Evolutionary conservation across 2,113 vertebrate species (phyloP).

Genomic region (Podarcis muralis): DNA sequence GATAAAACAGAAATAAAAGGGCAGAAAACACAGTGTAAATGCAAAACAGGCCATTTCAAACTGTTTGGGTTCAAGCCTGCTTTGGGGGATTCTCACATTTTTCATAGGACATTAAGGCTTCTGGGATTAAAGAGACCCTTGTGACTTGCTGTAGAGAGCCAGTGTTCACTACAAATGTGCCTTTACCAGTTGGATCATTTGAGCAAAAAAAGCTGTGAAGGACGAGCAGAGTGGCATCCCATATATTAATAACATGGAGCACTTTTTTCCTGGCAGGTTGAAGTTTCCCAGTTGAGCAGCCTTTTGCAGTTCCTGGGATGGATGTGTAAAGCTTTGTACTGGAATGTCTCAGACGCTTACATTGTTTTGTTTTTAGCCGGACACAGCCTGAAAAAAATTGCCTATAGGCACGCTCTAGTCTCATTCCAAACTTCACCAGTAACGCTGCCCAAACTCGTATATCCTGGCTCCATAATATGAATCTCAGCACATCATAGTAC

Average conservation of each 20-base stretch:
- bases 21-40: constrained; percentile 46
- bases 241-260: not conserved
- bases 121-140: constrained; percentile 18
- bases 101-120: constrained; percentile 6
- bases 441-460: not conserved
- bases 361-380: not conserved
- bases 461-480: not conserved
- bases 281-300: not conserved
- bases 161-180: not conserved
- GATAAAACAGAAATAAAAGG: constrained; percentile 48
- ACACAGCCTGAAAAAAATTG: not conserved
- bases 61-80: not conserved
- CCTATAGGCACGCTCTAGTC: too few relatives aligned
- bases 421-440: not conserved
- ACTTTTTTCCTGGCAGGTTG: not conserved
- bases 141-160: accelerated
- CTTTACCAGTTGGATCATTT: not conserved
- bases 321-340: not conserved
- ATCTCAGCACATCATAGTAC: not conserved
- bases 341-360: not conserved
- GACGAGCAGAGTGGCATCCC: not conserved
- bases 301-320: constrained; percentile 5
- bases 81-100: not conserved
- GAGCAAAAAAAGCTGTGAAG: not conserved
- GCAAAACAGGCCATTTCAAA: constrained; percentile 48